These are phyloP conservation scores for Xyliphius kryptos DNA, from an alignment of 2,113 vertebrate species.

Conservation along the genomic window DNA sequence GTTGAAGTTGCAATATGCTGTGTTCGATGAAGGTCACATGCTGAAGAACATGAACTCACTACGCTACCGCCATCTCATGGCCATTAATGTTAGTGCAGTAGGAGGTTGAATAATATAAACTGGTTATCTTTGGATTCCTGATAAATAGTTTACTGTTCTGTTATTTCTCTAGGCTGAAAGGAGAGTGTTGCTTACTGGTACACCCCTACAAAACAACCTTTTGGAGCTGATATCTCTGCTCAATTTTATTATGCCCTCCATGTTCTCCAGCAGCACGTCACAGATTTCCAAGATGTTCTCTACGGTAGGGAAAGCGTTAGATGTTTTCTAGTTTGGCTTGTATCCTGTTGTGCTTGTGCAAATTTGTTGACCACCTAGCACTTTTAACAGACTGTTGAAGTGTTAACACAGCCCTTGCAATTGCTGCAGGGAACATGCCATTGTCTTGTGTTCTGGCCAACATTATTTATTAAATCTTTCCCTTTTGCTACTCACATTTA, in stretches of 20 bases:
- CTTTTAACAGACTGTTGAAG: too few species aligned
- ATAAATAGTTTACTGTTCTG: not conserved
- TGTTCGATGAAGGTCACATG: conserved; percentile 98
- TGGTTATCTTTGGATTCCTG: too few species aligned
- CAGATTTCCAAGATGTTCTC: conserved; percentile 95
- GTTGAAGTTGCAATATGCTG: conserved; percentile 77
- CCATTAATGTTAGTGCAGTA: conserved; percentile 79
- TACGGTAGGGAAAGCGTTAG: conserved; percentile 61
- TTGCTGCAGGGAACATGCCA: too few species aligned
- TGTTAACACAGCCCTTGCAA: too few species aligned
- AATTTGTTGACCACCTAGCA: too few species aligned
- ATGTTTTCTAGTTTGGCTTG: too few species aligned
- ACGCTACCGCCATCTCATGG: conserved; percentile 93
- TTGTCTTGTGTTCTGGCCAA: too few species aligned
- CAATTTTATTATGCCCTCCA: conserved; percentile 97
- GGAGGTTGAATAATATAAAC: too few species aligned
- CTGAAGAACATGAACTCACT: conserved; percentile 93
- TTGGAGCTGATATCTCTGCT: conserved; percentile 92
- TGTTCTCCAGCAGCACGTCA: conserved; percentile 89
- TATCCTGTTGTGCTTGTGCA: too few species aligned
- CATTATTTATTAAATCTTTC: too few species aligned
- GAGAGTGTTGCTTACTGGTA: conserved; percentile 88
- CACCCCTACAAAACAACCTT: conserved; percentile 92
- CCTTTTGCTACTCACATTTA: too few species aligned
- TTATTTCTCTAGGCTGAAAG: conserved; percentile 71